phyloP scores from a whole-genome alignment of 2,797 vertebrate species.

The Pogonophryne albipinna region DNA sequence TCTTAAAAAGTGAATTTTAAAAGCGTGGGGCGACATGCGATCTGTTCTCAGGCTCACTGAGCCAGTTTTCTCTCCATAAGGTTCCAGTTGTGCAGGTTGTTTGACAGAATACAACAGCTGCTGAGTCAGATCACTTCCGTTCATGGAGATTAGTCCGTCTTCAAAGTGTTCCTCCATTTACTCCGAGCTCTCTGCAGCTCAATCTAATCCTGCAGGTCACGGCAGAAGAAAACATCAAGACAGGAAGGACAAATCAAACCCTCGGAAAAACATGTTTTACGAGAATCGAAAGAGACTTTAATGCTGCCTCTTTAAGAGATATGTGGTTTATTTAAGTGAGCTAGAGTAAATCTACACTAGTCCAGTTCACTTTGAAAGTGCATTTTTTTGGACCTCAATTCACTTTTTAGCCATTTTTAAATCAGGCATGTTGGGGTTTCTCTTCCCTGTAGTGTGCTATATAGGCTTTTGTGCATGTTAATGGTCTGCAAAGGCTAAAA shows the following conservation, averaged over 20 bases:
- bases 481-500: too few relatives aligned
- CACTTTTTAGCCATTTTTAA: too few relatives aligned
- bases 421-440: too few relatives aligned
- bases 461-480: too few relatives aligned
- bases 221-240: neutral
- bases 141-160: conserved; percentile 32
- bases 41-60: neutral
- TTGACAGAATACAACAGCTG: conserved; percentile 46
- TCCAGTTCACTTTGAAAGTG: too few relatives aligned
- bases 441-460: too few relatives aligned
- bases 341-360: neutral
- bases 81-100: neutral
- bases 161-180: conserved; percentile 35
- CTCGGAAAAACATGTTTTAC: neutral
- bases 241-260: conserved; percentile 10
- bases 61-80: neutral
- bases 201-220: conserved; percentile 24
- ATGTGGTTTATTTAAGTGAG: neutral
- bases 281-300: neutral
- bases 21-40: too few relatives aligned
- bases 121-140: conserved; percentile 31
- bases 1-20: too few relatives aligned
- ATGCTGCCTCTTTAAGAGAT: too few relatives aligned
- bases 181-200: neutral
- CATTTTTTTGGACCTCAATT: too few relatives aligned